phyloP scores from a whole-genome alignment of 2,113 vertebrate species.

The Corythoichthys intestinalis region DNA sequence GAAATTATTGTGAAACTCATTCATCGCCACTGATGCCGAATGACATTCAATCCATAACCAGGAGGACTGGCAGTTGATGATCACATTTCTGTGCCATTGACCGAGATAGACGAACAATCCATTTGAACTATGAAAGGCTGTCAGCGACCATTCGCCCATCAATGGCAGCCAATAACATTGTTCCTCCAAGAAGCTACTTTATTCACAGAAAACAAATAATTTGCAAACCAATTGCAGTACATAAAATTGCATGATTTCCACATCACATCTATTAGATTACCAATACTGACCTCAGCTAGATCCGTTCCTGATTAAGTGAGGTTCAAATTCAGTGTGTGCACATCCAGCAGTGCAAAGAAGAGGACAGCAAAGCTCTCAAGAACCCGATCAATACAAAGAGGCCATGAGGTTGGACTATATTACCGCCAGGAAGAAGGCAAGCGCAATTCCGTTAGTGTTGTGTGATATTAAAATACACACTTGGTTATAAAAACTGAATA shows the following conservation, averaged over 20 bases:
- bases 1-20: background rate
- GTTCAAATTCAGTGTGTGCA: background rate
- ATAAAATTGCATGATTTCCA: background rate
- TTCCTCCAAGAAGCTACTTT: too few species aligned
- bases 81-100: too few species aligned
- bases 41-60: too few species aligned
- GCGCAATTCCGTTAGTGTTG: background rate
- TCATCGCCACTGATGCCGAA: background rate
- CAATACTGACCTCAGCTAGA: background rate
- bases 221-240: background rate
- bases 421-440: background rate
- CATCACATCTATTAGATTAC: background rate
- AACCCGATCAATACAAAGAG: background rate
- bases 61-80: too few species aligned
- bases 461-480: background rate
- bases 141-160: too few species aligned
- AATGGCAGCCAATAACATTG: too few species aligned
- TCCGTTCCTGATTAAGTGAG: background rate
- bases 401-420: background rate
- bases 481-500: background rate
- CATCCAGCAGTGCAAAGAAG: background rate
- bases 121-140: too few species aligned
- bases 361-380: slow-evolving; percentile 2
- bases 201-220: background rate
- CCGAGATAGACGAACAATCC: too few species aligned